Evolutionary conservation across 2,113 vertebrate species (phyloP).

Genomic region (Bubo scandiacus): DNA sequence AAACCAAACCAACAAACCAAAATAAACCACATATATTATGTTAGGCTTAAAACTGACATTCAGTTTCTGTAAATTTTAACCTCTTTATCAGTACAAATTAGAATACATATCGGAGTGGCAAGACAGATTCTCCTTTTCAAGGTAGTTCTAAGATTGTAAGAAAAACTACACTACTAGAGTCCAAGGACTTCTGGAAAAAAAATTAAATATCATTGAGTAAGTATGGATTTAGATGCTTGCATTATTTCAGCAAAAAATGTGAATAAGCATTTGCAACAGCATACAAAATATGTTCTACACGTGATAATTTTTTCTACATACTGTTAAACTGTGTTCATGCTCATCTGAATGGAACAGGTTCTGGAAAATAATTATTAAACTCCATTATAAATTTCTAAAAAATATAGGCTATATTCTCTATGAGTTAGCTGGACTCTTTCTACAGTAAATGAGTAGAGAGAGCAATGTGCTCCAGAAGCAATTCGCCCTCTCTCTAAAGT

Average conservation of each 20-base stretch:
- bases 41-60: background rate
- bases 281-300: background rate
- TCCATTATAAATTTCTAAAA: background rate
- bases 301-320: background rate
- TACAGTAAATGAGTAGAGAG: background rate
- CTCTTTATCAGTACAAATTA: background rate
- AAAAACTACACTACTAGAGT: background rate
- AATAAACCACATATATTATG: background rate
- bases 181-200: background rate
- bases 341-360: background rate
- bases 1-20: too few relatives aligned
- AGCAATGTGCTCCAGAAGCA: background rate
- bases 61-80: background rate
- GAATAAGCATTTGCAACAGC: background rate
- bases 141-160: background rate
- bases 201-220: background rate
- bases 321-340: background rate
- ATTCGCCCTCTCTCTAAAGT: background rate
- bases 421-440: background rate
- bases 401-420: background rate
- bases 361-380: background rate
- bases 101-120: background rate
- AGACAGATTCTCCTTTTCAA: background rate
- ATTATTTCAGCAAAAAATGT: background rate
- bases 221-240: background rate